Evolutionary conservation across 2,113 vertebrate species (phyloP), one percentile per base, ranked within the genome.

Genomic region (Anarhynchus alexandrinus): DNA sequence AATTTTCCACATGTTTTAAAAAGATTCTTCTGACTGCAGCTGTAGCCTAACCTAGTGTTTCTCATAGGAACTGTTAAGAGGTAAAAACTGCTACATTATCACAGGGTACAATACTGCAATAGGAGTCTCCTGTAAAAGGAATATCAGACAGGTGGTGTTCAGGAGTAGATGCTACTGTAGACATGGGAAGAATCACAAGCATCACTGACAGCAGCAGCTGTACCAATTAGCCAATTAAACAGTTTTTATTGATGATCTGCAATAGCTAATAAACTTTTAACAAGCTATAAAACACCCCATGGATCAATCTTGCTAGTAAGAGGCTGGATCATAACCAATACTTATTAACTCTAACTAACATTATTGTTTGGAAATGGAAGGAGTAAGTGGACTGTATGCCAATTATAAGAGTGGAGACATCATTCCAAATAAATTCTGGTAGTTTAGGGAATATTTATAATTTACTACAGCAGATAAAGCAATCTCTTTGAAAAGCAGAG

Each of bases 241-340:
- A 88, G 54, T 36, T 94, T 96, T 96, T 96, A 96, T 54, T 95
- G 92, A 95, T 94, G 70, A 90, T 94, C 83, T 95, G 88, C 6
- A 14, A 86, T 96, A 94, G 92, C 90, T 96, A 96, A 97, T 97
- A 97, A 97, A 96, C 57, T 83, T 94, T 49, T 94, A 96, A 94
- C 15, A 69, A 88, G 82, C 82, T 94, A 11, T 91, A 94, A 93
- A 96, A 82, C 74, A 91, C 90, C 86, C 86, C 15, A 6, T 51
- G 86, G 95, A 93, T 96, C 88, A 88, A 52, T 94, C 92, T 94
- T 91, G 61, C 66, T 91, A 80, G 96, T 94, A 96, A 71, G 62
- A 91, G 77, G 34, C 83, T 97, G 94, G 90, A 95, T 96, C 88
- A 72, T 86, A 90, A 94, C 86, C 94, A 95, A 10, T 66, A 36